phyloP scores from a whole-genome alignment of 2,797 vertebrate species.

The Pristis pectinata region DNA sequence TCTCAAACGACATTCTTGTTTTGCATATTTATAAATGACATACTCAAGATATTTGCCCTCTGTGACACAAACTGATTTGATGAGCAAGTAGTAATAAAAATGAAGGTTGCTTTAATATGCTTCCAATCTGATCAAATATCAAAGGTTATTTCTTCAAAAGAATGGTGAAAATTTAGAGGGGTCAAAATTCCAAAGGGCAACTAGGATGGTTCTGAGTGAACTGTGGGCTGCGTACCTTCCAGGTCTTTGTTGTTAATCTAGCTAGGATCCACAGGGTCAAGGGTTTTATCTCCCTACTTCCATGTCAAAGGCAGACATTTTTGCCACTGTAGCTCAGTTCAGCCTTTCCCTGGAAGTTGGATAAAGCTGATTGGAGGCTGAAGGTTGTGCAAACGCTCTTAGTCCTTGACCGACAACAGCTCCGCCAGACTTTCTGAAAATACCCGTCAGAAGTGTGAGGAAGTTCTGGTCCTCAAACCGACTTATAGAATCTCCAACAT shows the following conservation, averaged over 20 bases:
- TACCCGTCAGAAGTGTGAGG: too few relatives aligned
- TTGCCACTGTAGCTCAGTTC: not conserved
- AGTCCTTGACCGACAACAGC: not conserved
- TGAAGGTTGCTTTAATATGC: not conserved
- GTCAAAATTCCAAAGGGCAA: not conserved
- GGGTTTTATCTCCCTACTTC: not conserved
- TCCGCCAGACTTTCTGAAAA: not conserved
- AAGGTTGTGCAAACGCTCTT: not conserved
- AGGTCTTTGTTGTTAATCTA: not conserved
- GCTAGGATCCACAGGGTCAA: not conserved
- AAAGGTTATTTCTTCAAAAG: not conserved
- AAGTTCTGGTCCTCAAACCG: too few relatives aligned
- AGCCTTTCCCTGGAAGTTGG: not conserved
- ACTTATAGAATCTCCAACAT: too few relatives aligned
- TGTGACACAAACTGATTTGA: conserved; percentile 6
- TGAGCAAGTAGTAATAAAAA: not conserved
- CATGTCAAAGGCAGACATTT: not conserved
- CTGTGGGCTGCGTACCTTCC: not conserved
- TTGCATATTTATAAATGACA: not conserved
- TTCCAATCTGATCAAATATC: not conserved
- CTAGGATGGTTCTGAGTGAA: not conserved
- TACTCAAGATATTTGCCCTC: not conserved
- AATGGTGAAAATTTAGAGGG: not conserved
- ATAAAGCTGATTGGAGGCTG: not conserved
- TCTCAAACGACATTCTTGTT: not conserved